Percentiles rank a stretch among this genome's conserved stretches.
phyloP scores from a whole-genome alignment of 2,797 vertebrate genomes.

The Masticophis lateralis region DNA sequence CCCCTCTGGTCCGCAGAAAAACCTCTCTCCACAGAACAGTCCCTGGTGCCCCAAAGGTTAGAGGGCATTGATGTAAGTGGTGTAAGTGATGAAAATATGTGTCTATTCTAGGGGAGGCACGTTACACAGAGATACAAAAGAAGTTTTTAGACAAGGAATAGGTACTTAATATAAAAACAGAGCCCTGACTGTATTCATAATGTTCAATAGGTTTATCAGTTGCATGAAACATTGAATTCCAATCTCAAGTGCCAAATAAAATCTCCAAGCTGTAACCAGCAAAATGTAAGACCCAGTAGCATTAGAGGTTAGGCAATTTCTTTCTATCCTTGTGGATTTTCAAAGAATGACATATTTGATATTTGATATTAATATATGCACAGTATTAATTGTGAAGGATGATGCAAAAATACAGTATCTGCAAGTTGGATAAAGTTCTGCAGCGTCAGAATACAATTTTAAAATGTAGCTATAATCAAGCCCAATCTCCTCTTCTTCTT shows the following conservation, averaged over 20 bases:
- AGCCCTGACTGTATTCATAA: neutral
- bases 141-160: neutral
- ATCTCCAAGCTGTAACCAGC: neutral
- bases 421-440: neutral
- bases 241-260: neutral
- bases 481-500: accelerated
- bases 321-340: neutral
- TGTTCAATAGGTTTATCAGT: neutral
- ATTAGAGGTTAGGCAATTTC: neutral
- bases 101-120: neutral
- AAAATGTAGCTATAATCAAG: neutral
- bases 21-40: neutral
- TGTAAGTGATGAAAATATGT: neutral
- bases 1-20: neutral
- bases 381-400: neutral
- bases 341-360: neutral
- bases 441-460: neutral
- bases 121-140: neutral
- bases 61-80: neutral
- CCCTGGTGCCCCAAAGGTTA: neutral
- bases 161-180: neutral
- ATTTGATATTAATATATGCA: neutral
- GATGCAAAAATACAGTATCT: neutral
- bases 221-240: neutral
- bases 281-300: neutral